Base-by-base conservation (phyloP, 2,888 invertebrate species). In the Neria commutata region DNA sequence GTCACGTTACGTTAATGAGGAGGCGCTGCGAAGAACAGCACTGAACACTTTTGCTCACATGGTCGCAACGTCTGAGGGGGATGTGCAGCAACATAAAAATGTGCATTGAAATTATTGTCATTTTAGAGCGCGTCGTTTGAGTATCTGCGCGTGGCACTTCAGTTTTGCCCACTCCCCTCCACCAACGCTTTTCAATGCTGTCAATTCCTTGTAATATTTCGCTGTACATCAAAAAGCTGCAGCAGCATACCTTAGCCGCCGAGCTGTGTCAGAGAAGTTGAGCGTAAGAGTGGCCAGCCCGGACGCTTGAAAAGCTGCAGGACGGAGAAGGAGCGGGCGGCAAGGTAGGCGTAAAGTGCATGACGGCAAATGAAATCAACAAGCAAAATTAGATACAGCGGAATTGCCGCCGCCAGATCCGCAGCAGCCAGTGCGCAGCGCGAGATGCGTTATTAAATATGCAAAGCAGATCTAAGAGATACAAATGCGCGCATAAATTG, bases 81-180 rank as follows among this genome's bases (percentile, higher is more conserved):
- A n/a, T 42, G 42, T 21, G 42, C 42, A 42, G 21, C 42, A 42
- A 19, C 42, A 42, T 42, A 42, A 42, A 42, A 42, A 21, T 42
- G 21, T 42, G 17, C 42, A 54, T 58, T 54, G 48, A 54, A 58
- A 58, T 45, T 54, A 59, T 54, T 59, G 58, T 49, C 54, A 59
- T 59, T 54, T 50, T 45, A 51, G 25, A 29, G 40, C 26, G 37
- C 54, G 53, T 53, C 53, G 46, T 45, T 21, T 6, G 17, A 10
- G 17, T 16, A 24, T 26, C 17, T n/a, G 29, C 42, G 29, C 29
- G 29, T 23, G 8, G 10, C 49, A 29, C 3, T 33, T 34, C 29
- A 23, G 29, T 33, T 54, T 54, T 21, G 26, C 45, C 47, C 19
- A 26, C 4, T 8, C 10, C 24, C 11, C 16, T 17, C 34, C 49